phyloP scores from a whole-genome alignment of 2,113 vertebrate species.

The Zosterops hypoxanthus region DNA sequence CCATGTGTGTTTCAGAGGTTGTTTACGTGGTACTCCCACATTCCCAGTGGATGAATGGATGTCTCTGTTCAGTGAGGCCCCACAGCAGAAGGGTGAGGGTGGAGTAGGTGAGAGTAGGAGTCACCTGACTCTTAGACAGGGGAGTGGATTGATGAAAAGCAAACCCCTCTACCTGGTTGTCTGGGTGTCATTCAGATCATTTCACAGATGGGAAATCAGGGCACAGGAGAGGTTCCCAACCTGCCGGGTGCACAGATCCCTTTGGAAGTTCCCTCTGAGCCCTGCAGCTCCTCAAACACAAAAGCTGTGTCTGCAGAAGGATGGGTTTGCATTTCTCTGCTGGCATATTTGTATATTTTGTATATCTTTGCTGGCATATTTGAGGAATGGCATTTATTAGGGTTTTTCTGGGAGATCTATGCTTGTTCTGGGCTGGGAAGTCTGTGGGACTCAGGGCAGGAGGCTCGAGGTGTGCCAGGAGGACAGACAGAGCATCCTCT shows the following conservation, averaged over 20 bases:
- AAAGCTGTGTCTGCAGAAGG: background rate
- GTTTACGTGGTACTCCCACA: background rate
- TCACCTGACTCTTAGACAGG: rapidly evolving
- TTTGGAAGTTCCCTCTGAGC: background rate
- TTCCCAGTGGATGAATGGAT: background rate
- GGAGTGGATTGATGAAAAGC: background rate
- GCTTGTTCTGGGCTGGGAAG: background rate
- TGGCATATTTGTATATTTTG: background rate
- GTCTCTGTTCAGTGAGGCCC: background rate
- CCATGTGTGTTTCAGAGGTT: background rate
- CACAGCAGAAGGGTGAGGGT: background rate
- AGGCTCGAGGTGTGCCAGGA: rapidly evolving
- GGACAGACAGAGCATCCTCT: background rate
- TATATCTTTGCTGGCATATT: background rate
- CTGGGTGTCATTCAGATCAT: background rate
- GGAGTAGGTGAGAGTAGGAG: background rate
- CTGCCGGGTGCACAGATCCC: background rate
- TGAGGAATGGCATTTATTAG: background rate
- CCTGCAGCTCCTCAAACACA: background rate
- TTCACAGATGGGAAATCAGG: background rate
- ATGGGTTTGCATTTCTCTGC: background rate
- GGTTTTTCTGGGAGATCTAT: rapidly evolving
- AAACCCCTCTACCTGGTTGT: background rate
- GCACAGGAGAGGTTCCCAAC: background rate
- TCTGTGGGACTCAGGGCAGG: rapidly evolving